phyloP scores from a whole-genome alignment of 1,140 invertebrate genomes.

The Zophobas atratus region DNA sequence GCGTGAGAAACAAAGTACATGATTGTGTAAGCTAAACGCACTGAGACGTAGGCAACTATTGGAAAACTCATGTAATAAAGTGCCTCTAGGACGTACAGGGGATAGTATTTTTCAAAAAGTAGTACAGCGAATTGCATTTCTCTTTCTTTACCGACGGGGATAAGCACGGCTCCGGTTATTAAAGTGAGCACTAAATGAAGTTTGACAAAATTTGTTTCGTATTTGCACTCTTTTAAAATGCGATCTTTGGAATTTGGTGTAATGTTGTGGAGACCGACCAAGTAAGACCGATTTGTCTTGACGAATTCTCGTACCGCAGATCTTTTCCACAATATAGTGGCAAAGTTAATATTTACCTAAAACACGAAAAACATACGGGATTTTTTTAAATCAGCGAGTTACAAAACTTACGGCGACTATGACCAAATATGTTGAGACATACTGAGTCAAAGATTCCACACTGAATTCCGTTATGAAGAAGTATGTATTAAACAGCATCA shows the following conservation, averaged over 20 bases:
- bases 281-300: background rate
- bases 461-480: background rate
- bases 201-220: too few relatives aligned
- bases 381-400: background rate
- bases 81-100: background rate
- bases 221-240: too few relatives aligned
- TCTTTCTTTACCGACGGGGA: background rate
- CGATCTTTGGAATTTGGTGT: background rate
- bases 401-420: background rate
- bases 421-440: background rate
- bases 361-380: background rate
- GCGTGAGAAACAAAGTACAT: background rate
- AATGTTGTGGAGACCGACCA: background rate
- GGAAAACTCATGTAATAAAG: background rate
- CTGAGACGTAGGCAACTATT: background rate
- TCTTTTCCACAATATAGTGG: background rate
- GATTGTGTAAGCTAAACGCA: background rate
- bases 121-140: background rate
- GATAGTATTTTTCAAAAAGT: background rate
- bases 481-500: background rate
- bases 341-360: background rate
- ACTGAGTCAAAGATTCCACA: background rate
- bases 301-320: background rate
- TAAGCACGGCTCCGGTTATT: too few relatives aligned
- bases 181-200: too few relatives aligned